Base-by-base conservation (phyloP, 2,113 vertebrate genomes). In the Xyrauchen texanus region DNA sequence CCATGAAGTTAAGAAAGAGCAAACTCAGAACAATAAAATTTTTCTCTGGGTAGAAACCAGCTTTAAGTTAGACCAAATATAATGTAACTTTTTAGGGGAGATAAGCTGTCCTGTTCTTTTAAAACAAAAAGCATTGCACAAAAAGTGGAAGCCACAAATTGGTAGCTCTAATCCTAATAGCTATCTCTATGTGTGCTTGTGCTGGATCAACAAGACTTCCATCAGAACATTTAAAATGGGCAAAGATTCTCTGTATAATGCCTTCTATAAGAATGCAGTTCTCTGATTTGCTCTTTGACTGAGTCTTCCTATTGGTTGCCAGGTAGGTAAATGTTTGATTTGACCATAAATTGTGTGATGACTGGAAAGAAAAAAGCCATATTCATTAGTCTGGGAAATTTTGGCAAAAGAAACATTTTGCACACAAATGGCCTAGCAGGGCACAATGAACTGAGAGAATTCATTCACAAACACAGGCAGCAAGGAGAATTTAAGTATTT, bases 311-410 rank as follows among this genome's bases (percentile, higher is more conserved):
- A 45, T 46, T 45, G 45, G 13, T 51, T 77, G 62, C 63, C 63
- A 84, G 49, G 16, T 58, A 65, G 46, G 58, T 81, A 75, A 49
- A 81, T 46, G 34, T 75, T 58, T 78, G 51, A 84, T 74, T 78
- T 81, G 79, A 69, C 75, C 64, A 78, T 46, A 84, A 65, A 84
- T 55, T 81, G 74, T 51, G 57, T 78, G 64, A 65, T 81, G 75
- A 74, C 72, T 51, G 13, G 11, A 64, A 53, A 69, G 21, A 77
- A 7, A 7, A 1, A 77, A 44, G 49, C 16, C 16, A 77, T 66
- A 71, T 57, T 83, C 47, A 55, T 52, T 52, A 72, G 16, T 11
- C 46, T 65, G 34, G 42, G 52, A 77, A 42, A 52, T 44, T 69
- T 5, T 62, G 51, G n/a, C 53, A 5, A 57, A 13, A n/a, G 12